These are phyloP conservation scores for Ictalurus furcatus DNA, from an alignment of 2,113 vertebrate genomes.

Conservation along the genomic window DNA sequence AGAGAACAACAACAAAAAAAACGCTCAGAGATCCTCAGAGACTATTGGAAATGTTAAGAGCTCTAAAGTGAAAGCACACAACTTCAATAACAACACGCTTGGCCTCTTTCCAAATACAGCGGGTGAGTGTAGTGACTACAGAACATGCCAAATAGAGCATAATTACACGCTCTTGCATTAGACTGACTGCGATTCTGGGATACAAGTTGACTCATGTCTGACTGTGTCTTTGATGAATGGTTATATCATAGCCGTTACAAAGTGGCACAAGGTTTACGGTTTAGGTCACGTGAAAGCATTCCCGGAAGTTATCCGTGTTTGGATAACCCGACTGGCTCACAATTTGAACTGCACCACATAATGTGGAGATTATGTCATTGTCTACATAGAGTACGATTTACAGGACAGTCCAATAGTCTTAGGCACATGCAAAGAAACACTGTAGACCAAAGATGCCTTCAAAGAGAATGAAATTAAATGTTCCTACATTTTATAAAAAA, in stretches of 20 bases:
- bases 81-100: neutral
- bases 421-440: too few relatives aligned
- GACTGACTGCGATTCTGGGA: neutral
- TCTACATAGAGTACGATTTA: neutral
- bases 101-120: conserved; percentile 5
- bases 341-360: neutral
- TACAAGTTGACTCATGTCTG: conserved; percentile 21
- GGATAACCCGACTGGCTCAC: neutral
- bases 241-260: neutral
- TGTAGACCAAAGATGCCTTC: too few relatives aligned
- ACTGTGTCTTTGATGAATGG: neutral
- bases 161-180: neutral
- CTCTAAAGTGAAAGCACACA: neutral
- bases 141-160: neutral
- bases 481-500: too few relatives aligned
- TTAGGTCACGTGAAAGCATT: neutral
- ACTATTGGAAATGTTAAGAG: conserved; percentile 1
- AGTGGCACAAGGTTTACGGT: neutral
- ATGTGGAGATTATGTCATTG: neutral
- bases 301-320: conserved; percentile 46
- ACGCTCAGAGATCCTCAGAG: neutral
- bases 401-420: too few relatives aligned
- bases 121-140: neutral
- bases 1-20: conserved; percentile 13
- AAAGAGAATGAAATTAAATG: too few relatives aligned